These are phyloP conservation scores for Bugulina stolonifera DNA, from an alignment of 2,888 invertebrate species.

Conservation along the genomic window DNA sequence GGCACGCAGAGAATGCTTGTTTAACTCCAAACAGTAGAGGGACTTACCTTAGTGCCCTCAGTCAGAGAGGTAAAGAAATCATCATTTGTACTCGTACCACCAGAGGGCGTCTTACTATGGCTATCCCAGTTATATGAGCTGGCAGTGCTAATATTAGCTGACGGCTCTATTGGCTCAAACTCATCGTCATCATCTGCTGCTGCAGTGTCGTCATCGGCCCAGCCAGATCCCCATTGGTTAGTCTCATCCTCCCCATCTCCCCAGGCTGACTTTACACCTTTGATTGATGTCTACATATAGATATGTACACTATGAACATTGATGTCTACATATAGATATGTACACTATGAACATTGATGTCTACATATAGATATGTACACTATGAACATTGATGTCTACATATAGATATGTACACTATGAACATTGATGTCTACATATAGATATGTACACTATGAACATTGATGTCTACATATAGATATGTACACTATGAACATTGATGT, in stretches of 20 bases:
- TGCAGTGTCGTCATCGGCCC: neutral
- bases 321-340: neutral
- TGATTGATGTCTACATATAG: too few species aligned
- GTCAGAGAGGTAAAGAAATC: constrained; percentile 8
- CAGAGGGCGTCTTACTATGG: neutral
- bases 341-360: too few species aligned
- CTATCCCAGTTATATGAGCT: constrained; percentile 23
- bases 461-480: too few species aligned
- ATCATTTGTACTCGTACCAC: neutral
- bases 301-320: neutral
- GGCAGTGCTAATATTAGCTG: neutral
- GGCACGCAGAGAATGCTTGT: too few species aligned
- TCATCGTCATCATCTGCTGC: neutral
- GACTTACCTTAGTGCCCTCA: neutral
- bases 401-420: too few species aligned
- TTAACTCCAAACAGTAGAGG: too few species aligned
- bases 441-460: too few species aligned
- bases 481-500: too few species aligned
- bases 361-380: too few species aligned
- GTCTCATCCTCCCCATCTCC: neutral
- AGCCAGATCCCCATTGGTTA: neutral
- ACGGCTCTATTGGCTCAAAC: constrained; percentile 18
- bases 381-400: too few species aligned
- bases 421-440: too few species aligned
- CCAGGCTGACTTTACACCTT: constrained; percentile 24